Base-by-base conservation (phyloP, 2,888 invertebrate species). In the Cordilura impudica region DNA sequence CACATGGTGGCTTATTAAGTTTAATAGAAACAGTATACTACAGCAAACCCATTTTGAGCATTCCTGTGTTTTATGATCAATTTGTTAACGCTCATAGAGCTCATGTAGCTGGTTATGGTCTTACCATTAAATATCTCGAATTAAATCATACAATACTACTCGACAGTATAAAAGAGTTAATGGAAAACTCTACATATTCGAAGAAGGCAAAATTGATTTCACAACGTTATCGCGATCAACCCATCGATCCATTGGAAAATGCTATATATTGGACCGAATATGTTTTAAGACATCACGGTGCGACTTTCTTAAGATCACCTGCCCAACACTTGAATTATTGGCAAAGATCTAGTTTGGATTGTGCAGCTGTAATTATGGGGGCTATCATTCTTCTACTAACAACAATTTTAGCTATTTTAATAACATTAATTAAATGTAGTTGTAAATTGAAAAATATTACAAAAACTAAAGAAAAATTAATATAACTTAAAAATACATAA, bases 1-100 rank as follows among this genome's bases (percentile, higher is more conserved):
- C 91, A 1, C 92, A 92, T 82, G 91, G 91, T 1, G 92, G 92
- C 0, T 86, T 91, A 16, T 86, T 91, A 16, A 90, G 91, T 63
- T 85, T 89, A 2, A 89, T 89, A 18, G 92, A 91, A 81, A 88
- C 90, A 0, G 84, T 89, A 2, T 87, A 87, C 82, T 86, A 87
- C 72, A 90, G 87, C 4, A 89, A 90, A 10, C 90, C 91, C 0
- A 78, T 91, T 2, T 69, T 91, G 5, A 90, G 89, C 0, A 82
- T 91, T 23, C 90, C 90, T 0, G 78, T 89, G 5, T 86, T 88
- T 66, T 87, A 82, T 39, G 90, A 90, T 83, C 90, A 90, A 76
- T 82, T 84, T 35, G 47, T 85, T 66, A 87, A 90, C 83, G 84
- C 90, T 12, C 80, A 85, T 19, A 81, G 84, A 3, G 84, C 86